Evolutionary conservation across 92 coral and sea anemone genomes (phyloP).

Genomic region (Chrysogorgia sp.): DNA sequence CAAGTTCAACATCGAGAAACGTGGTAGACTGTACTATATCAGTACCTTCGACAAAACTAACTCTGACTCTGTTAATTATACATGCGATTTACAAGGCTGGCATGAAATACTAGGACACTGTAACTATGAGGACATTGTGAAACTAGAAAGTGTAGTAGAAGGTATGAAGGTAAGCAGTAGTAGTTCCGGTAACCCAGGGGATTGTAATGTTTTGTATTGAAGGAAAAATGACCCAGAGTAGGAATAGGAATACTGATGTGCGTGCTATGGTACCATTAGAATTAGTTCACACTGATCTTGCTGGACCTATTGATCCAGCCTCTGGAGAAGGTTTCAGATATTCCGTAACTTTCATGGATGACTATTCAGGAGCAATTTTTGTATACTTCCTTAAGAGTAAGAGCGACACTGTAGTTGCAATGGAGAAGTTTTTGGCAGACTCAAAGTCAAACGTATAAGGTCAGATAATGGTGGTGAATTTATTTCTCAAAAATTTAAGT

Average conservation of each 20-base stretch:
- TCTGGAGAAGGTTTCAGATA: constrained; percentile 14
- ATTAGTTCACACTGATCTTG: constrained; percentile 41
- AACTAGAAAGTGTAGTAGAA: constrained; percentile 23
- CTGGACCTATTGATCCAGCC: constrained; percentile 7
- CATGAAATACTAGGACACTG: too few relatives aligned
- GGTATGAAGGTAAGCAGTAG: constrained; percentile 42
- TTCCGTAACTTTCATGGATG: constrained; percentile 41
- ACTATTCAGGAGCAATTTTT: constrained; percentile 38
- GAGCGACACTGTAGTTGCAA: constrained; percentile 21
- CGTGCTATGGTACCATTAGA: constrained; percentile 40
- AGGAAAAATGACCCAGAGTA: constrained; percentile 11
- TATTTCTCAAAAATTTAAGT: neutral
- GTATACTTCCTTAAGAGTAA: constrained; percentile 31
- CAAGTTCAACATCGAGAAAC: too few relatives aligned
- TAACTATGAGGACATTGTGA: constrained; percentile 19
- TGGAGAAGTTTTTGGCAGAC: constrained; percentile 37
- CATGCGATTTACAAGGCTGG: too few relatives aligned
- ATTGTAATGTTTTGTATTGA: constrained; percentile 32
- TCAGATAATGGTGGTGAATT: constrained; percentile 44
- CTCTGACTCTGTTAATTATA: too few relatives aligned
- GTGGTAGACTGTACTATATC: too few relatives aligned
- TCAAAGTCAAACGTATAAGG: constrained; percentile 33
- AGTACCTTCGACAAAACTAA: too few relatives aligned
- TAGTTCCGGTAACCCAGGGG: constrained; percentile 1
- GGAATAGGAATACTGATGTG: constrained; percentile 36